Conservation (phyloP, 92 coral and sea anemone species). For the Siderastrea siderea region DNA sequence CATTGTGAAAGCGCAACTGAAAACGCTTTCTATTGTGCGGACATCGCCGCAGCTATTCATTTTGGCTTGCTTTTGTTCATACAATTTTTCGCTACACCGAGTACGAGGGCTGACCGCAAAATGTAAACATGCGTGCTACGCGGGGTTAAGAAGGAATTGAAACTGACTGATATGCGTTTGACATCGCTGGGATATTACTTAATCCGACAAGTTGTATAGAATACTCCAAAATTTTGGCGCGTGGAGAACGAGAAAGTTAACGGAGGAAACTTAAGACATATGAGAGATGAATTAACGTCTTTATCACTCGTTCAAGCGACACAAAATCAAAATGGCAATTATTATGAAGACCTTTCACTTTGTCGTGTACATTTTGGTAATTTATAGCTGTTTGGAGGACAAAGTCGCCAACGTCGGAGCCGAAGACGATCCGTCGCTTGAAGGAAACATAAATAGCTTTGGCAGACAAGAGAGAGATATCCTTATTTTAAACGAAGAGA, state of each 20-base stretch:
- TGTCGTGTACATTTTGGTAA: constrained; percentile 33
- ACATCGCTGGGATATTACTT: neutral
- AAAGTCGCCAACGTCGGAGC: constrained; percentile 12
- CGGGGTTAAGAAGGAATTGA: neutral
- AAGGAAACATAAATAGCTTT: neutral
- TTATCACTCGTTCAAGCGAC: constrained; percentile 3
- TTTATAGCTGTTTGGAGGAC: constrained; percentile 11
- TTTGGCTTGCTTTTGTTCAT: neutral
- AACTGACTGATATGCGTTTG: neutral
- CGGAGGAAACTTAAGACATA: neutral
- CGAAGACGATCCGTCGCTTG: neutral
- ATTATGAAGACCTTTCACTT: constrained; percentile 1
- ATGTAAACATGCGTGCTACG: constrained; percentile 20
- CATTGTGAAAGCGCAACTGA: constrained; percentile 36
- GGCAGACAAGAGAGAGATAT: neutral
- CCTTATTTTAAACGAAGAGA: constrained; percentile 6
- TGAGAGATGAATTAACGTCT: constrained; percentile 14
- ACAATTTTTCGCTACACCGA: neutral
- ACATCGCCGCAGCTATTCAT: constrained; percentile 5
- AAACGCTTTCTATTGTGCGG: neutral
- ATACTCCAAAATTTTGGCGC: neutral
- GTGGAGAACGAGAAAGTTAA: neutral
- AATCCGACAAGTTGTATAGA: neutral
- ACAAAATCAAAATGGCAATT: constrained; percentile 18
- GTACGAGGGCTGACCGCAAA: constrained; percentile 12